Conservation (phyloP, 2,113 vertebrate species). For the Microcebus lehilahytsara region DNA sequence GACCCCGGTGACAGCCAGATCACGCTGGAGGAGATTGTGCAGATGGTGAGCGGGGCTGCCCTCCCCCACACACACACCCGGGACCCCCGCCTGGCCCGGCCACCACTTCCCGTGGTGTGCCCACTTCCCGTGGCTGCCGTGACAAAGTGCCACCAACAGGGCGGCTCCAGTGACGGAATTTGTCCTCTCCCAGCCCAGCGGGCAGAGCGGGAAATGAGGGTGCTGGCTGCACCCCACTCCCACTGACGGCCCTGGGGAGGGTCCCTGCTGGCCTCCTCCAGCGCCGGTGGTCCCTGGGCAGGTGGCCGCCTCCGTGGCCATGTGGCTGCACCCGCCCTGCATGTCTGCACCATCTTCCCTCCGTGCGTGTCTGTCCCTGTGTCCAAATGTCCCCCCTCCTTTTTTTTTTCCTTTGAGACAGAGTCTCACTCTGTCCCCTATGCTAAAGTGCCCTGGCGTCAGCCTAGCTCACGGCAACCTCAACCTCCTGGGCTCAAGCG, state of each 20-base stretch:
- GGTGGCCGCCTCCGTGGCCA: not conserved
- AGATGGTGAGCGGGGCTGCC: slow-evolving; percentile 86
- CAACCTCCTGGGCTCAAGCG: no score
- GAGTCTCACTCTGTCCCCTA: no score
- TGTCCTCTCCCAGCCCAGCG: not conserved
- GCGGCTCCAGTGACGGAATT: not conserved
- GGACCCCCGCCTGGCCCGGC: no score
- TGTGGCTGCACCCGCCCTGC: not conserved
- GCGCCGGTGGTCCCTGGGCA: not conserved
- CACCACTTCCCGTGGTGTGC: not conserved
- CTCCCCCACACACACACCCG: not conserved
- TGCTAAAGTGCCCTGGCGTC: no score
- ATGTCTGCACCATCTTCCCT: no score
- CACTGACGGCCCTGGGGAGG: not conserved
- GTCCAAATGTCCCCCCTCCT: not conserved
- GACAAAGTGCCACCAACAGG: not conserved
- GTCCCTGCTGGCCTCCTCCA: not conserved
- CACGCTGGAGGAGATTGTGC: slow-evolving; percentile 90
- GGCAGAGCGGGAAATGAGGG: not conserved
- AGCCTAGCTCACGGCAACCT: no score
- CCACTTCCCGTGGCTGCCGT: not conserved
- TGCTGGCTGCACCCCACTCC: rapidly evolving
- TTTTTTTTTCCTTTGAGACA: no score
- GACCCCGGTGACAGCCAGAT: slow-evolving; percentile 97
- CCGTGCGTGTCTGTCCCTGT: not conserved